Base-by-base conservation (phyloP, 1,140 invertebrate genomes). In the Drosophila azteca region DNA sequence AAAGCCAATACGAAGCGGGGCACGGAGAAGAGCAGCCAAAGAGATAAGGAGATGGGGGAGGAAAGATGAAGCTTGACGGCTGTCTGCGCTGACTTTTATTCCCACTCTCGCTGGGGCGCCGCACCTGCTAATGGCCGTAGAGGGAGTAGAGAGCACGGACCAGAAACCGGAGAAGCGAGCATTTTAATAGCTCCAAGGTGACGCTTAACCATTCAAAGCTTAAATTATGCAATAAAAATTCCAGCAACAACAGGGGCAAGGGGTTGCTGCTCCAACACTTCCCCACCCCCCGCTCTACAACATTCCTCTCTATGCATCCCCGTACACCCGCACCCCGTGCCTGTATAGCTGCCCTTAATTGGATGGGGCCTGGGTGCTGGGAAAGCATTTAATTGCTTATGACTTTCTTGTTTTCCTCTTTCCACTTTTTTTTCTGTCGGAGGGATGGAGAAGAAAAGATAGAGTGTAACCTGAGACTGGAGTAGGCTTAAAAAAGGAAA, bases 201-300 rank as follows among this genome's bases (percentile, higher is more conserved):
- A 89, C 83, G 83, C 79, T 79, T 77, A 79, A 88, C 63, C 83
- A 83, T 87, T 87, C 79, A 89, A 88, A 79, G 68, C 84, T 88
- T 88, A 88, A 88, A 89, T 88, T 88, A 88, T 88, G 79, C 83
- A 88, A 88, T 88, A 88, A 88, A 89, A 88, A 89, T 74, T 63
- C 71, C 64, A 76, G 59, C 67, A 53, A 39, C 51, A 53, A n/a
- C 51, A 53, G 13, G 15, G 35, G 35, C 31, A 53, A 22, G 8
- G 35, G 35, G 35, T 39, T 39, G 11, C 51, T n/a, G 41, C 43
- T 70, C 57, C 35, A 26, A 45, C 49, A 41, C 39, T 53, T 31
- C 55, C 52, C 39, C 17, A 43, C 11, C 17, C 17, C 17, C 17
- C 17, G 13, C 41, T 9, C 11, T 29, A 45, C 17, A 55, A 5